phyloP scores from a whole-genome alignment of 2,888 invertebrate genomes.

The Ptychoptera albimana region DNA sequence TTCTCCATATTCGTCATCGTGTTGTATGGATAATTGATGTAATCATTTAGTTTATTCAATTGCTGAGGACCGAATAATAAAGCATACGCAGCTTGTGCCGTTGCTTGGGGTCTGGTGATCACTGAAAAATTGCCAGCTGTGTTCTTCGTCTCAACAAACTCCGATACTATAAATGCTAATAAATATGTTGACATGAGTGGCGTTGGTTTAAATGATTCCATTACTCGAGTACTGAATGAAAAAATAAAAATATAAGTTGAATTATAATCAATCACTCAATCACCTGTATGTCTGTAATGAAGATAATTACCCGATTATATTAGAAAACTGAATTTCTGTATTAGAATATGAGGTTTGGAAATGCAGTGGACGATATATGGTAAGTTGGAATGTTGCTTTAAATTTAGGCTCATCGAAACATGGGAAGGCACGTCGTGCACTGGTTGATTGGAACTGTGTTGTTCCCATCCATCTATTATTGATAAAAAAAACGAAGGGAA shows the following conservation, averaged over 20 bases:
- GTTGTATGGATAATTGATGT: constrained; percentile 38
- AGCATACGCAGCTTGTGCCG: constrained; percentile 48
- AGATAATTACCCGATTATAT: too few relatives aligned
- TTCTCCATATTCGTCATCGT: constrained; percentile 39
- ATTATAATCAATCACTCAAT: neutral
- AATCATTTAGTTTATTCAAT: constrained; percentile 36
- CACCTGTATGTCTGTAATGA: neutral
- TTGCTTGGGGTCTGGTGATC: constrained; percentile 51
- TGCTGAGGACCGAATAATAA: constrained; percentile 40
- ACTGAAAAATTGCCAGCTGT: constrained; percentile 36
- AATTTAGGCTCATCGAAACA: constrained; percentile 62
- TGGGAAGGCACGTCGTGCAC: constrained; percentile 57
- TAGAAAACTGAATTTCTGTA: too few relatives aligned
- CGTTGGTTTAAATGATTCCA: neutral
- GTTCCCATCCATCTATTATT: constrained; percentile 39
- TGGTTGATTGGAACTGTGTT: constrained; percentile 52
- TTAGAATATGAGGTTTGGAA: too few relatives aligned
- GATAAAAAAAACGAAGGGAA: neutral
- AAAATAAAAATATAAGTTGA: too few relatives aligned
- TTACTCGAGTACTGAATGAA: neutral
- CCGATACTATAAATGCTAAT: constrained; percentile 1
- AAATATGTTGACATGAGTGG: constrained; percentile 2
- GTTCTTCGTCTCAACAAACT: neutral
- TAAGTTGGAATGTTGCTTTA: constrained; percentile 46
- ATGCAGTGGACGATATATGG: constrained; percentile 14